Evolutionary conservation across 2,797 vertebrate genomes (phyloP), one percentile per base, ranked within the genome.

Genomic region (Erethizon dorsatum): DNA sequence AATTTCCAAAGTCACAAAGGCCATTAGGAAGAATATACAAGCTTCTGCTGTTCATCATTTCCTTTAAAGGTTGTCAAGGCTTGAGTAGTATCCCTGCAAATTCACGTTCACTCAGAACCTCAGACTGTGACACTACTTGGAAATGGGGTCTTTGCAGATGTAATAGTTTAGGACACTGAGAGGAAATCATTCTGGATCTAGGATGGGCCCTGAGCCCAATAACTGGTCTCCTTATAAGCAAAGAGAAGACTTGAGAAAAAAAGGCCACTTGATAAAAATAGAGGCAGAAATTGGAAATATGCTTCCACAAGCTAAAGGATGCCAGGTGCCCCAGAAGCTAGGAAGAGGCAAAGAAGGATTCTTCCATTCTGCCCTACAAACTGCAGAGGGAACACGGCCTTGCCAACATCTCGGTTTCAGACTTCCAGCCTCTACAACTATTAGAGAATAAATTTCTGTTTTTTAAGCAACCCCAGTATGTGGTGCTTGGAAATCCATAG

Each of bases 181-280:
- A 52, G 13, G 11, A 97, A 94, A 89, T 47, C 50, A 57, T 86
- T 83, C 37, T 84, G 26, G 52, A 86, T 41, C 71, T 54, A 94
- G 65, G 77, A 83, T 17, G 41, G 33, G 6, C 33, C 12, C 5
- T 88, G 54, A 85, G 80, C 52, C 75, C 26, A 85, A n/a, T 47
- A n/a, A 14, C 56, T 14, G 37, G 9, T 17, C 6, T 82, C 28
- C 20, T 92, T 69, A 14, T 24, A 88, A 75, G 37, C 73, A 79
- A 50, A 82, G 45, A 65, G 52, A n/a, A 52, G 24, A 12, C 6
- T 18, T 5, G 11, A 1, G 41, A 37, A 11, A 20, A 83, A 75
- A 67, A 41, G 61, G 77, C 6, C 52, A 79, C 0, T 0, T 45
- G 57, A 52, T 91, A 57, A 26, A 71, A 17, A 80, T 0, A 7